Conservation (phyloP, 2,888 invertebrate species). For the Eudemis profundana region DNA sequence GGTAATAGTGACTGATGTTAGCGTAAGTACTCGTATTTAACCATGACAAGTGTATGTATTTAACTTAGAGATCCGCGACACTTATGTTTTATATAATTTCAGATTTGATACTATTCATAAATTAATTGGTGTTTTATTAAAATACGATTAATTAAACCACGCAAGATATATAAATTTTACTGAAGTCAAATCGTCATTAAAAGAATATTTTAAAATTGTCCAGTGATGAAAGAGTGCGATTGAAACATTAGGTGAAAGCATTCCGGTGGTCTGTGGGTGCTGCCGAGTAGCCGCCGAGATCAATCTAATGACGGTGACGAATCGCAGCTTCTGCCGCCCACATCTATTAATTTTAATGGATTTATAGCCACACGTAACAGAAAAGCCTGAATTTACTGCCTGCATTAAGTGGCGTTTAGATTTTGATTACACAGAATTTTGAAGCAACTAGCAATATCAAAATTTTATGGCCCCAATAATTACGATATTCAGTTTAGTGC, state of each 20-base stretch:
- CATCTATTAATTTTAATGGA: conserved; percentile 73
- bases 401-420: conserved; percentile 61
- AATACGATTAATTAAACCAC: no score
- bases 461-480: conserved; percentile 41
- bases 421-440: conserved; percentile 46
- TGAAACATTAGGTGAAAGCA: conserved; percentile 48
- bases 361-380: conserved; percentile 72
- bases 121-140: no score
- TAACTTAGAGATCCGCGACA: no score
- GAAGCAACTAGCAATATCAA: conserved; percentile 32
- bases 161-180: no score
- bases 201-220: conserved; percentile 8
- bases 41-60: no score
- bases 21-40: no score
- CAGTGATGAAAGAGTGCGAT: conserved; percentile 31
- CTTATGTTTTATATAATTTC: no score
- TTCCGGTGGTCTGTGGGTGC: conserved; percentile 65
- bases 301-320: conserved; percentile 76
- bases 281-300: conserved; percentile 56
- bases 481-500: conserved; percentile 34
- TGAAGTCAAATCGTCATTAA: neutral
- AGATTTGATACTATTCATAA: no score
- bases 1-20: no score
- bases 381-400: conserved; percentile 66
- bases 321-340: conserved; percentile 66